Conservation (phyloP, 2,888 invertebrate genomes). For the Plutella xylostella region DNA sequence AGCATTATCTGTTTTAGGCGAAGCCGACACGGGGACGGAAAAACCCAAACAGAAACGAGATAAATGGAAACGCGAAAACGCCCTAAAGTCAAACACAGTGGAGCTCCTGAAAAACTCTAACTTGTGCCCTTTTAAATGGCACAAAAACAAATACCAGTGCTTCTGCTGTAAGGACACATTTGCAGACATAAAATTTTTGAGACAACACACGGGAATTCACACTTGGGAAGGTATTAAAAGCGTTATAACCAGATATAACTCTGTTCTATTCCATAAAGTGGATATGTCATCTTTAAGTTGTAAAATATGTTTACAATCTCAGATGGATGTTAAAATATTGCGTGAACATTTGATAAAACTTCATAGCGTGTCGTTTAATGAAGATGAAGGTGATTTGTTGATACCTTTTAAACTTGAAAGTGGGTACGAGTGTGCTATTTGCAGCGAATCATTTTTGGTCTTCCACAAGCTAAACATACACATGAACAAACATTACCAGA, state of each 20-base stretch:
- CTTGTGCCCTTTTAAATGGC: conserved; percentile 50
- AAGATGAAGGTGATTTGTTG: conserved; percentile 33
- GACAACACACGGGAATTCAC: conserved; percentile 35
- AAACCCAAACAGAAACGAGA: conserved; percentile 31
- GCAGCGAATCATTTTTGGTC: conserved; percentile 31
- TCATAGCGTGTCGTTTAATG: conserved; percentile 33
- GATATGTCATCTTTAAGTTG: conserved; percentile 43
- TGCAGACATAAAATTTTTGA: conserved; percentile 32
- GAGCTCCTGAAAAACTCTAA: conserved; percentile 65
- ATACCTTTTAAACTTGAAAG: conserved; percentile 45
- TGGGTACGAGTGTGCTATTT: conserved; percentile 41
- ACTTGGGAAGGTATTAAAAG: conserved; percentile 33
- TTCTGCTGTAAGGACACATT: conserved; percentile 52
- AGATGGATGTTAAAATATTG: conserved; percentile 26
- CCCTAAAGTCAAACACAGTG: conserved; percentile 42
- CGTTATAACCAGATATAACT: conserved; percentile 46
- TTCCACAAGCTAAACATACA: conserved; percentile 50
- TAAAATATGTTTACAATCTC: conserved; percentile 30
- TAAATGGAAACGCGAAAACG: conserved; percentile 34
- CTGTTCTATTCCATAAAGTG: conserved; percentile 36
- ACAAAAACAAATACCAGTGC: conserved; percentile 48
- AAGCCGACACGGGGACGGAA: neutral
- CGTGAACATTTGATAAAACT: conserved; percentile 28
- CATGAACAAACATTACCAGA: conserved; percentile 51
- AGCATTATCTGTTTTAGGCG: neutral